Conservation (phyloP, 2,888 invertebrate genomes). For the Ditula angustiorana region DNA sequence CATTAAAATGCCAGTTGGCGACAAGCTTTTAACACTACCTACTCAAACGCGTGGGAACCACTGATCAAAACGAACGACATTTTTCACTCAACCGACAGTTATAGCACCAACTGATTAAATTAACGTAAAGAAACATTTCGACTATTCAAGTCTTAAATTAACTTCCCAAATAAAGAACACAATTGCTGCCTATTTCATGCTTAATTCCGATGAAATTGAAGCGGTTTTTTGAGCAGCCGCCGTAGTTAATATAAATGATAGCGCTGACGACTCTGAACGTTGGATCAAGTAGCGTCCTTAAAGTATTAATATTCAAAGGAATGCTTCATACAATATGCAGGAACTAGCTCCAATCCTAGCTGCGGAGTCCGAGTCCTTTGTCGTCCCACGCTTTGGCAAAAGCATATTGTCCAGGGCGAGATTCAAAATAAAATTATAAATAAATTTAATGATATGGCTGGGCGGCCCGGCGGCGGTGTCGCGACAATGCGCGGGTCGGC, state of each 20-base stretch:
- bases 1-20: slow-evolving; percentile 26
- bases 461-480: slow-evolving; percentile 44
- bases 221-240: slow-evolving; percentile 50
- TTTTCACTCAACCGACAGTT: slow-evolving; percentile 62
- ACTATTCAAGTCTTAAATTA: slow-evolving; percentile 32
- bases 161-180: slow-evolving; percentile 46
- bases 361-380: slow-evolving; percentile 45
- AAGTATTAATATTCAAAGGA: slow-evolving; percentile 25
- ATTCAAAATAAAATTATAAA: slow-evolving; percentile 51
- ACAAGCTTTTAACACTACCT: slow-evolving; percentile 58
- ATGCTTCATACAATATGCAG: slow-evolving; percentile 30
- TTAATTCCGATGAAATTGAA: slow-evolving; percentile 56
- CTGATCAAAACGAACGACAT: slow-evolving; percentile 55
- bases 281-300: slow-evolving; percentile 11
- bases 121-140: slow-evolving; percentile 40
- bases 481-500: slow-evolving; percentile 60
- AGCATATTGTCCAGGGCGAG: slow-evolving; percentile 54
- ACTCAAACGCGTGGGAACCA: slow-evolving; percentile 55
- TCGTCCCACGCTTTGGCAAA: slow-evolving; percentile 57
- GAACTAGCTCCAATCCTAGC: slow-evolving; percentile 24
- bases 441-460: slow-evolving; percentile 59
- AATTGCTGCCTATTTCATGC: slow-evolving; percentile 59
- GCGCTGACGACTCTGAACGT: slow-evolving; percentile 4
- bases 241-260: slow-evolving; percentile 23
- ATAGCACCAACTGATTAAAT: slow-evolving; percentile 47